Conservation (phyloP, 1,140 invertebrate species). For the Aphelenchoides besseyi region DNA sequence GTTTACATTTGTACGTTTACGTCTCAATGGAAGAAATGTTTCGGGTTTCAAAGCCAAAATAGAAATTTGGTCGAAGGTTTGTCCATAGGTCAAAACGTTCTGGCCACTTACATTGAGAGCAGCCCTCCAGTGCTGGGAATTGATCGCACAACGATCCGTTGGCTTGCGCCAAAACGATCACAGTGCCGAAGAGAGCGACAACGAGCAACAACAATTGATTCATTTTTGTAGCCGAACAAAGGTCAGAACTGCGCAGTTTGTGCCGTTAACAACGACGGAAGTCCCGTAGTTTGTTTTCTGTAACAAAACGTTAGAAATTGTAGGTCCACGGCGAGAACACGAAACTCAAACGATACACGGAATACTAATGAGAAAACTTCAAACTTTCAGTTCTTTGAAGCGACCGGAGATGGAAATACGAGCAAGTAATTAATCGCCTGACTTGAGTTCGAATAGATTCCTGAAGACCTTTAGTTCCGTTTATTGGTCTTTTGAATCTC, state of each 20-base stretch:
- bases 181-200: background rate
- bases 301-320: too few relatives aligned
- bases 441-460: too few relatives aligned
- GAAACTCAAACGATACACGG: too few relatives aligned
- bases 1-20: background rate
- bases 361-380: background rate
- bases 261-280: background rate
- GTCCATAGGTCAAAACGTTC: too few relatives aligned
- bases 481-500: too few relatives aligned
- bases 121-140: background rate
- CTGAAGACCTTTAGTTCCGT: too few relatives aligned
- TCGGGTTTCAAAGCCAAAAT: background rate
- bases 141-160: background rate
- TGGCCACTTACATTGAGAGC: background rate
- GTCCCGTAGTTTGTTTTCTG: slow-evolving; percentile 5
- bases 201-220: background rate
- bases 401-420: too few relatives aligned
- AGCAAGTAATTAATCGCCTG: too few relatives aligned
- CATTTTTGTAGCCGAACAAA: background rate
- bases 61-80: too few relatives aligned
- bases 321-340: too few relatives aligned
- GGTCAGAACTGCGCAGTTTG: background rate
- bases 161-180: background rate
- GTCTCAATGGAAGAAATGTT: background rate
- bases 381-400: too few relatives aligned